phyloP scores from a whole-genome alignment of 1,140 invertebrate species.

The Agraylea sexmaculata region DNA sequence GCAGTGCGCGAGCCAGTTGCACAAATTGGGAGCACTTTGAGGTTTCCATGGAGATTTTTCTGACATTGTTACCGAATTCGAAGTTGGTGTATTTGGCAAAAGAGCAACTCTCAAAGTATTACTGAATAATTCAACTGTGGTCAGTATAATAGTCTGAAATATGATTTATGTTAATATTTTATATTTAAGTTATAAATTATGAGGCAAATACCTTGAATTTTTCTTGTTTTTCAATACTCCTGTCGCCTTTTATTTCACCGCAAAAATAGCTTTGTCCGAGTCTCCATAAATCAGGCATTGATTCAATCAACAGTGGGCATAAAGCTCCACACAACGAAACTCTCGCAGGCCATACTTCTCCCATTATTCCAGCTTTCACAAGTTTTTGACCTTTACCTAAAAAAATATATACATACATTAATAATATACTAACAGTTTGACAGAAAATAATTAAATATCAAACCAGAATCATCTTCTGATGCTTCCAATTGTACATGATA shows the following conservation, averaged over 20 bases:
- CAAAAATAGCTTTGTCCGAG: slow-evolving; percentile 82
- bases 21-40: slow-evolving; percentile 38
- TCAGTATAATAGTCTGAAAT: slow-evolving; percentile 47
- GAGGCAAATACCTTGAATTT: slow-evolving; percentile 54
- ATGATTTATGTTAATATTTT: too few species aligned
- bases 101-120: slow-evolving; percentile 52
- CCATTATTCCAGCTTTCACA: slow-evolving; percentile 1
- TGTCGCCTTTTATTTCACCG: slow-evolving; percentile 63
- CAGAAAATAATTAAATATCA: neutral
- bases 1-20: slow-evolving; percentile 69
- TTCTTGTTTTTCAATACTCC: slow-evolving; percentile 54
- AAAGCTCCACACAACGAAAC: slow-evolving; percentile 16
- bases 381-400: slow-evolving; percentile 16
- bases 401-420: neutral
- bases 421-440: neutral
- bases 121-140: slow-evolving; percentile 52
- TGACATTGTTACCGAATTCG: slow-evolving; percentile 26
- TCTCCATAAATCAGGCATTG: slow-evolving; percentile 71
- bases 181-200: neutral
- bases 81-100: slow-evolving; percentile 41
- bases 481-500: slow-evolving; percentile 40
- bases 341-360: slow-evolving; percentile 15
- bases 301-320: slow-evolving; percentile 13
- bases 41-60: slow-evolving; percentile 31
- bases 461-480: slow-evolving; percentile 33